Conservation (phyloP, 2,888 invertebrate species). For the Dioctria rufipes region DNA sequence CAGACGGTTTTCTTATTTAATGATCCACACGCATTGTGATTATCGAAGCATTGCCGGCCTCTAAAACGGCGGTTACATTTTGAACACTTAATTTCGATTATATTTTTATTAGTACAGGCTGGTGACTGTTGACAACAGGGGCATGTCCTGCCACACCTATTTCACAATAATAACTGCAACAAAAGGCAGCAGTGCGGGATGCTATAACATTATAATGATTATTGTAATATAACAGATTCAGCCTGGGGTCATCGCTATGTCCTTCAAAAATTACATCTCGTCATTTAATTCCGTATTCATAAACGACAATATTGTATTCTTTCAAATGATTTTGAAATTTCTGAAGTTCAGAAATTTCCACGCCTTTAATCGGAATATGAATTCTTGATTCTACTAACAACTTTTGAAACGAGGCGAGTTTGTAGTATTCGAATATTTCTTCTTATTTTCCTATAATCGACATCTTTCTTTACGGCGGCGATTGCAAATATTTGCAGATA, state of each 20-base stretch:
- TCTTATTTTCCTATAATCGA: slow-evolving; percentile 41
- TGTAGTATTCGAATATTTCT: slow-evolving; percentile 32
- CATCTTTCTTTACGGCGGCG: slow-evolving; percentile 3
- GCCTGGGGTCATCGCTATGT: slow-evolving; percentile 8
- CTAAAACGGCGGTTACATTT: slow-evolving; percentile 13
- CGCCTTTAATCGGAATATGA: slow-evolving; percentile 12
- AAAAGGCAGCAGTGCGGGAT: slow-evolving; percentile 6
- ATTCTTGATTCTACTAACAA: slow-evolving; percentile 12
- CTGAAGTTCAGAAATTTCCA: slow-evolving; percentile 24
- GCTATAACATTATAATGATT: slow-evolving; percentile 20
- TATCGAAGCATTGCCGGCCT: slow-evolving; percentile 19
- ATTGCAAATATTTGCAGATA: too few relatives aligned
- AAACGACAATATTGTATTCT: slow-evolving; percentile 28
- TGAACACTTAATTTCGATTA: not conserved
- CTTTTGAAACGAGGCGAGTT: not conserved
- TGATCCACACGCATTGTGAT: slow-evolving; percentile 18
- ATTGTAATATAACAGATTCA: slow-evolving; percentile 35
- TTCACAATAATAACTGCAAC: slow-evolving; percentile 34
- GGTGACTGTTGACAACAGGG: slow-evolving; percentile 41
- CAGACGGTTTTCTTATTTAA: slow-evolving; percentile 11
- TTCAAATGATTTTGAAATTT: slow-evolving; percentile 23
- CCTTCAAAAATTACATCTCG: slow-evolving; percentile 35
- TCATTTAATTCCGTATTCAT: slow-evolving; percentile 25
- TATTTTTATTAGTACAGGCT: not conserved
- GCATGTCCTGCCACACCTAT: slow-evolving; percentile 31